These are phyloP conservation scores for Rhinatrema bivittatum DNA, from an alignment of 2,797 vertebrate genomes.

Conservation along the genomic window DNA sequence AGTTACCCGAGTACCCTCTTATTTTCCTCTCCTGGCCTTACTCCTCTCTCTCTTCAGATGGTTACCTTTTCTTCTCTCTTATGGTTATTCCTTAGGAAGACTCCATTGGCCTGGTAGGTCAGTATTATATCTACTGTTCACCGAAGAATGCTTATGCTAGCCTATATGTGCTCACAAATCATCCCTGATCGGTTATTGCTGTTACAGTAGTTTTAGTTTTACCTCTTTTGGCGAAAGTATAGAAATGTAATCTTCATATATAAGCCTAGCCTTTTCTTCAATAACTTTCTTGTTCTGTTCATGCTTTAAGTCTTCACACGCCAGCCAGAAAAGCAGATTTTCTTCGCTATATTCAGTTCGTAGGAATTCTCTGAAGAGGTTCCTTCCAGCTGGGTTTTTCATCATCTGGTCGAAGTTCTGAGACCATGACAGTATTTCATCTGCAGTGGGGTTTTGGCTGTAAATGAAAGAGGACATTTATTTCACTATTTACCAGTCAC, in stretches of 20 bases:
- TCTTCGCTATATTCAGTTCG: slow-evolving; percentile 96
- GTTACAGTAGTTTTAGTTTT: too few species aligned
- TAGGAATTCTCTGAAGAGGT: slow-evolving; percentile 90
- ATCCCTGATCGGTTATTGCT: too few species aligned
- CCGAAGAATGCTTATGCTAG: too few species aligned
- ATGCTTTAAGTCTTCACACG: slow-evolving; percentile 91
- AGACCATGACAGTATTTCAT: slow-evolving; percentile 90
- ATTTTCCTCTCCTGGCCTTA: too few species aligned
- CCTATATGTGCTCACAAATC: too few species aligned
- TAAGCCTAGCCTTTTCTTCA: slow-evolving; percentile 88
- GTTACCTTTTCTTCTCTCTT: too few species aligned
- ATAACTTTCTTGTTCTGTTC: slow-evolving; percentile 75
- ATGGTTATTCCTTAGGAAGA: too few species aligned
- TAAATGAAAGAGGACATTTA: slow-evolving; percentile 17
- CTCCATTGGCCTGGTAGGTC: too few species aligned
- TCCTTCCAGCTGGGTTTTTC: slow-evolving; percentile 82
- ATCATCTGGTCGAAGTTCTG: slow-evolving; percentile 98
- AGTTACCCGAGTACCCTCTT: too few species aligned
- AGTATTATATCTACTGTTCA: too few species aligned
- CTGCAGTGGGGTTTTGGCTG: slow-evolving; percentile 73
- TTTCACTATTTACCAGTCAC: too few species aligned
- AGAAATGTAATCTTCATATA: slow-evolving; percentile 97
- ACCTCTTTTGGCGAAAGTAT: slow-evolving; percentile 98
- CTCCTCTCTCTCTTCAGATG: too few species aligned
- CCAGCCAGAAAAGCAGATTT: slow-evolving; percentile 96